Evolutionary conservation across 1,140 invertebrate genomes (phyloP).

Genomic region (Antheraea mylitta): DNA sequence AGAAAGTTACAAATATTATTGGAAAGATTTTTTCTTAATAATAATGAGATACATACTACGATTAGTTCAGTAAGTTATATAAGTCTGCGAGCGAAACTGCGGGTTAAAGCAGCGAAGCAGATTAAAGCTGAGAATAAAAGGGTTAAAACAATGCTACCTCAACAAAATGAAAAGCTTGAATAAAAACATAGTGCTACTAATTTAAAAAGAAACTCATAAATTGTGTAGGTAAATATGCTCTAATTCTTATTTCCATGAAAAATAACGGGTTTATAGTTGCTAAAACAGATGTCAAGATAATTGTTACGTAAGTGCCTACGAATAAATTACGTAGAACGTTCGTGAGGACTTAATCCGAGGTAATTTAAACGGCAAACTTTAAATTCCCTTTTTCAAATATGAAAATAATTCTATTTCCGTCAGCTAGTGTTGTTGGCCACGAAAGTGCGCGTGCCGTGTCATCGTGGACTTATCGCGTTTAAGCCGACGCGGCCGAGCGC

Average conservation of each 20-base stretch:
- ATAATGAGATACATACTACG: too few relatives aligned
- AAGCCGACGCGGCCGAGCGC: constrained; percentile 15
- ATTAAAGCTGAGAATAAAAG: too few relatives aligned
- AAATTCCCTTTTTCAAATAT: constrained; percentile 10
- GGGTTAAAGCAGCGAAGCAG: too few relatives aligned
- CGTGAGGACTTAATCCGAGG: not conserved
- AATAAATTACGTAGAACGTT: not conserved
- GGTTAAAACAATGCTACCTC: too few relatives aligned
- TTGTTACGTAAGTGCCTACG: not conserved
- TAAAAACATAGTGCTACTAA: too few relatives aligned
- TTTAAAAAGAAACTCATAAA: too few relatives aligned
- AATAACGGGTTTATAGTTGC: not conserved
- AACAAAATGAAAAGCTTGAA: too few relatives aligned
- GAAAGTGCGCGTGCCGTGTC: constrained; percentile 47
- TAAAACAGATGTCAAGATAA: constrained; percentile 3
- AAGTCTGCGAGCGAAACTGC: too few relatives aligned
- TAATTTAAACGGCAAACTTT: constrained; percentile 10
- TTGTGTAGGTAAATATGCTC: too few relatives aligned
- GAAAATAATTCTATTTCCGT: constrained; percentile 21
- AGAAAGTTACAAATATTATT: too few relatives aligned
- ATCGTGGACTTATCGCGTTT: constrained; percentile 50
- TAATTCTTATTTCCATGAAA: not conserved
- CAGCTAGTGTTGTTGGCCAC: constrained; percentile 19
- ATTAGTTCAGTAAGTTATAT: too few relatives aligned
- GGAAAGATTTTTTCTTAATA: too few relatives aligned